phyloP scores from a whole-genome alignment of 2,797 vertebrate genomes.

The Amphiprion clarkii region DNA sequence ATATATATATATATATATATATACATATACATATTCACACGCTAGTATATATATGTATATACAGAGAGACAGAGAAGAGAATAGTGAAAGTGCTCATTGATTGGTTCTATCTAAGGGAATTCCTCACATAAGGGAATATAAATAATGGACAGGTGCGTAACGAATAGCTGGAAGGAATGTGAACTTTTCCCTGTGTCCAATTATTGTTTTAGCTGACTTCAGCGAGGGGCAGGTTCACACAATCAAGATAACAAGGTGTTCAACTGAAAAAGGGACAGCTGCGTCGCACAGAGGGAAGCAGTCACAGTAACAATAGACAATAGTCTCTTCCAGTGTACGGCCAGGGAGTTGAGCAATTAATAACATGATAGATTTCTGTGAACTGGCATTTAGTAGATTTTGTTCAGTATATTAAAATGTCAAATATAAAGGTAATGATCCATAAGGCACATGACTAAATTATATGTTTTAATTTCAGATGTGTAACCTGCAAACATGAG shows the following conservation, averaged over 20 bases:
- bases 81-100: conserved; percentile 75
- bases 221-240: conserved; percentile 74
- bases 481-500: conserved; percentile 1
- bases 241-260: conserved; percentile 84
- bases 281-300: conserved; percentile 49
- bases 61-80: conserved; percentile 10
- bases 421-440: conserved; percentile 11
- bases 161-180: conserved; percentile 75
- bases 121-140: conserved; percentile 80
- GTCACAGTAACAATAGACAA: conserved; percentile 54
- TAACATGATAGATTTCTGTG: conserved; percentile 53
- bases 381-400: conserved; percentile 44
- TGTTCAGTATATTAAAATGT: conserved; percentile 34
- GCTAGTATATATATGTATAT: too few relatives aligned
- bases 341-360: conserved; percentile 46
- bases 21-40: too few relatives aligned
- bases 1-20: too few relatives aligned
- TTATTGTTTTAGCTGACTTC: conserved; percentile 88
- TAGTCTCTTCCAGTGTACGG: conserved; percentile 26
- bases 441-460: background rate
- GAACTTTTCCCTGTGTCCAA: conserved; percentile 86
- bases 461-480: conserved; percentile 13
- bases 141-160: conserved; percentile 85
- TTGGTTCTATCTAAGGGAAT: conserved; percentile 84
- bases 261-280: conserved; percentile 58